Percentiles rank a stretch among this genome's conserved stretches.
Evolutionary conservation across 2,888 invertebrate genomes (phyloP).

Genomic region (Micoletzkya japonica): DNA sequence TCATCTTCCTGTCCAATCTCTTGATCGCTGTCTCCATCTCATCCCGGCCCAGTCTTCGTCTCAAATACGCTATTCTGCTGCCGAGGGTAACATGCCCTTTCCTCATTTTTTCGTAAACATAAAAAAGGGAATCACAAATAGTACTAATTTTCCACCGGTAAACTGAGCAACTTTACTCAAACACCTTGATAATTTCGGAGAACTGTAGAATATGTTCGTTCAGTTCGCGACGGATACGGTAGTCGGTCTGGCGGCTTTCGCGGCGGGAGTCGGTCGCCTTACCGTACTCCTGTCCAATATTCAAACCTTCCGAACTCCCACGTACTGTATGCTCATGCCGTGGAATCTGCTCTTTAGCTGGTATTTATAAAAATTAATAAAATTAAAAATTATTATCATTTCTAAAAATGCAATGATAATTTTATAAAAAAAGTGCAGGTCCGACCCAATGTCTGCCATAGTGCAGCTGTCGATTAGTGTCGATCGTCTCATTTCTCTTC

Average conservation of each 20-base stretch:
- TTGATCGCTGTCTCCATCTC: not conserved
- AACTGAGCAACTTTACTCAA: not conserved
- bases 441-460: constrained; percentile 19
- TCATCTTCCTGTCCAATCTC: constrained; percentile 5
- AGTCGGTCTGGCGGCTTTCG: constrained; percentile 2
- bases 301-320: not conserved
- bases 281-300: not conserved
- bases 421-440: not conserved
- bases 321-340: constrained; percentile 18
- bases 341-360: constrained; percentile 21
- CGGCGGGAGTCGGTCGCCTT: constrained; percentile 12
- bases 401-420: not conserved
- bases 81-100: not conserved
- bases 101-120: not conserved
- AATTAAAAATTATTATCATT: not conserved
- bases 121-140: not conserved
- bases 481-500: constrained; percentile 14
- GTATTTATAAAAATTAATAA: not conserved
- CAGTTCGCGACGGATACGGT: constrained; percentile 18
- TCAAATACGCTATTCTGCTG: constrained; percentile 11
- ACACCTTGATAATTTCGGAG: not conserved
- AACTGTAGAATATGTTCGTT: not conserved
- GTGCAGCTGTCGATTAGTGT: constrained; percentile 11
- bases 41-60: not conserved
- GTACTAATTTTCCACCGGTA: no score